Evolutionary conservation across 2,797 vertebrate genomes (phyloP).

Genomic region (Lepilemur septentrionalis): DNA sequence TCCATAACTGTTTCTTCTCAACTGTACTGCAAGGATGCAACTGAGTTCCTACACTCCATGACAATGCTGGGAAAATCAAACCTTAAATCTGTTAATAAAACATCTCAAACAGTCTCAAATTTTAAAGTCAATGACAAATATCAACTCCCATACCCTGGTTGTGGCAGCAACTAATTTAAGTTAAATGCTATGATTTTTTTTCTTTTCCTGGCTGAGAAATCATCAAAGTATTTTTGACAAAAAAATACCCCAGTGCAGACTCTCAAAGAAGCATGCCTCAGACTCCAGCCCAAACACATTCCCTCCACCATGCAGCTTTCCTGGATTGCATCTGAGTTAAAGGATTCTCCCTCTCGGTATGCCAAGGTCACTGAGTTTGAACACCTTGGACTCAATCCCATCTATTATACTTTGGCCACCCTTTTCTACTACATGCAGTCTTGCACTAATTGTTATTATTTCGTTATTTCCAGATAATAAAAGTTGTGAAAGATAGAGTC

Average conservation of each 20-base stretch:
- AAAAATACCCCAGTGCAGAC: background rate
- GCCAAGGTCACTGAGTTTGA: background rate
- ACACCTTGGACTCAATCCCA: background rate
- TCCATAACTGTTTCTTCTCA: background rate
- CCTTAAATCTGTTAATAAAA: background rate
- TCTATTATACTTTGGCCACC: background rate
- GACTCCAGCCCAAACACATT: background rate
- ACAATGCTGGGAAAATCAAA: background rate
- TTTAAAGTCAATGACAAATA: background rate
- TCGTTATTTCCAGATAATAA: background rate
- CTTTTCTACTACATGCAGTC: background rate
- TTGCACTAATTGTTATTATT: background rate
- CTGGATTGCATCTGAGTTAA: background rate
- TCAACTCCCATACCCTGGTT: background rate
- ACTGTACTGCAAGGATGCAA: background rate
- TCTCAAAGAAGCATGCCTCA: background rate
- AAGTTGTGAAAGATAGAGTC: background rate
- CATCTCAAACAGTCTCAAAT: background rate
- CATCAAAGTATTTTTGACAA: constrained; percentile 9
- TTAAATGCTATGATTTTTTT: background rate
- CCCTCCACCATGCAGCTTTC: background rate
- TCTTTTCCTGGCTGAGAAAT: background rate
- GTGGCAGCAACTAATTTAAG: background rate
- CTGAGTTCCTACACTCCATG: background rate
- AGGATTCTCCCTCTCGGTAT: background rate